Conservation (phyloP, 2,113 vertebrate genomes). For the Azemiops feae region DNA sequence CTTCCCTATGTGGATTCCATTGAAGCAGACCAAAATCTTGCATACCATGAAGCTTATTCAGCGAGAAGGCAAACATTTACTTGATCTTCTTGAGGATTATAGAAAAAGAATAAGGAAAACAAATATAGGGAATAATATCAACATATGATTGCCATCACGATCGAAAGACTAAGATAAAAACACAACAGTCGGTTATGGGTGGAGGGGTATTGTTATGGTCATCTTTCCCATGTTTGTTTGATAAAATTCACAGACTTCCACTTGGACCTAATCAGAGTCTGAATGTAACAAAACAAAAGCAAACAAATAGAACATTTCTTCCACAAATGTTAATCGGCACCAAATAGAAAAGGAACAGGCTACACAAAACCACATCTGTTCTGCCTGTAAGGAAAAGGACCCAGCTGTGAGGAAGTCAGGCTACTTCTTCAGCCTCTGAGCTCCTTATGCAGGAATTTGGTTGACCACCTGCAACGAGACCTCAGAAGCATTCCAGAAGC, state of each 20-base stretch:
- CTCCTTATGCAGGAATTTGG: neutral
- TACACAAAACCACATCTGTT: neutral
- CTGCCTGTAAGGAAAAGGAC: neutral
- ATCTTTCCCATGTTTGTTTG: neutral
- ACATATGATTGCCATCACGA: too few relatives aligned
- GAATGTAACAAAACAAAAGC: neutral
- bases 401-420: neutral
- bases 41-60: neutral
- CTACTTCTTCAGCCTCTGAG: neutral
- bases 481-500: conserved; percentile 1
- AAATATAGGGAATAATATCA: neutral
- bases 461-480: conserved; percentile 2
- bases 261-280: neutral
- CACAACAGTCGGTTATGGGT: neutral
- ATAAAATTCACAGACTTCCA: neutral
- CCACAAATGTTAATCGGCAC: neutral
- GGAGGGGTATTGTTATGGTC: neutral
- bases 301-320: neutral
- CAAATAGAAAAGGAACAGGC: neutral
- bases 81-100: neutral
- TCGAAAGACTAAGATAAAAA: too few relatives aligned
- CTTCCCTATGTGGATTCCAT: neutral
- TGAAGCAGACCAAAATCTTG: neutral
- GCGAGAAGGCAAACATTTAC: neutral
- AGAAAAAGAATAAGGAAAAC: neutral